Evolutionary conservation across 2,888 invertebrate species (phyloP), one percentile per base, ranked within the genome.

Genomic region (Aleiodes alternator): DNA sequence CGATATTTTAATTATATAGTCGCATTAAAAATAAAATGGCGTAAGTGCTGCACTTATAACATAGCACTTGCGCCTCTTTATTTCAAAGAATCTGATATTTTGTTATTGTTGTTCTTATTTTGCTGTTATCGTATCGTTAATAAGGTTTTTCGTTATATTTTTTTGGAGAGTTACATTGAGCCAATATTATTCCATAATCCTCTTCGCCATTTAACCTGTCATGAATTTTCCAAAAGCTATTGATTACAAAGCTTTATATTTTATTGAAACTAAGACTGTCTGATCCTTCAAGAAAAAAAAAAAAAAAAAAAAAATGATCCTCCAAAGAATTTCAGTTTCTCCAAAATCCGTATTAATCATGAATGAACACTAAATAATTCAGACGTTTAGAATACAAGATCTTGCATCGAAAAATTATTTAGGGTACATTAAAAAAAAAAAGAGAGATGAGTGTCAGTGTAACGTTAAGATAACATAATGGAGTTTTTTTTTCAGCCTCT

Each of bases 401-500:
- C 12, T 38, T 38, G 43, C 38, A 38, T 29, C 11, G 23, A 61
- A 14, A 43, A 14, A 61, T 38, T 8, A n/a, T 61, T 61, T 61
- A 6, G 3, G 9, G 38, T 38, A 38, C 2, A 38, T 38, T 38
- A 59, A 34, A 38, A n/a, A n/a, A 11, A 59, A n/a, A 11, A n/a
- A 34, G n/a, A 34, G 59, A 59, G 31, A 34, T 31, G 34, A 59
- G 2, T 38, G 5, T 5, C 38, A 23, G 23, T 23, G 23, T 23
- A 23, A 23, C 23, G 23, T 23, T 23, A 38, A 38, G 38, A 38
- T 38, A 38, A 9, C 69, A 56, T 73, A 55, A 31, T 50, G 73
- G 56, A 70, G 69, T n/a, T 57, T 66, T 66, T 73, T 73, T 61
- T 14, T 29, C 51, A 5, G 34, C 51, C 51, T 72, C 53, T 23